These are phyloP conservation scores for Salminus brasiliensis DNA, from an alignment of 2,113 vertebrate species.

Conservation along the genomic window DNA sequence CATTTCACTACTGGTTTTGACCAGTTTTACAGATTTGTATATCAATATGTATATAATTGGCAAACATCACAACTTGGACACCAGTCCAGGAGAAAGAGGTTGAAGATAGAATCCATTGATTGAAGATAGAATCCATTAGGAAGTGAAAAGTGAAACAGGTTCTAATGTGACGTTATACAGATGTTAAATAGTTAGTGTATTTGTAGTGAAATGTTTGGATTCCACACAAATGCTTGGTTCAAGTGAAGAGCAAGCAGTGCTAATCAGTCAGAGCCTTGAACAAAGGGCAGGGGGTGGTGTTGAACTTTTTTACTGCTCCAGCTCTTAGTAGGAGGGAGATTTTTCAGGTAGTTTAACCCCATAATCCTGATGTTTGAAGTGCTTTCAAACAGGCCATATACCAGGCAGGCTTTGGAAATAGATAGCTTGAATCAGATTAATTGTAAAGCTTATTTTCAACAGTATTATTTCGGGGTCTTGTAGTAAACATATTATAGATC, in stretches of 20 bases:
- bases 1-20: slow-evolving; percentile 6
- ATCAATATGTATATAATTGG: slow-evolving; percentile 23
- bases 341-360: slow-evolving; percentile 60
- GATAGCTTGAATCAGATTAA: slow-evolving; percentile 48
- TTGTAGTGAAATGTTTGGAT: slow-evolving; percentile 35
- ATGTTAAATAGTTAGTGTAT: background rate
- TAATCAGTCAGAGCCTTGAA: slow-evolving; percentile 29
- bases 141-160: slow-evolving; percentile 3
- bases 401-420: slow-evolving; percentile 46
- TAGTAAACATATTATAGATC: slow-evolving; percentile 55
- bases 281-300: background rate
- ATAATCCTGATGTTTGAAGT: slow-evolving; percentile 49
- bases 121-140: slow-evolving; percentile 5
- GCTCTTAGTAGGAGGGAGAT: slow-evolving; percentile 47
- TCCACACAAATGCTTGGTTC: slow-evolving; percentile 5
- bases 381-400: slow-evolving; percentile 45
- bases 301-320: slow-evolving; percentile 26
- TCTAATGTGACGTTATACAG: background rate
- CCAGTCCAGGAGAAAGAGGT: background rate
- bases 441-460: slow-evolving; percentile 43
- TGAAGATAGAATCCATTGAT: no score
- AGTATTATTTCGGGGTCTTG: slow-evolving; percentile 58
- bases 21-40: background rate
- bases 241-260: slow-evolving; percentile 14
- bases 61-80: slow-evolving; percentile 14